A percentile compares a stretch with the other conserved stretches of the same genome.
These are phyloP conservation scores for Drosophila planitibia DNA, from an alignment of 2,888 invertebrate species.

Conservation along the genomic window DNA sequence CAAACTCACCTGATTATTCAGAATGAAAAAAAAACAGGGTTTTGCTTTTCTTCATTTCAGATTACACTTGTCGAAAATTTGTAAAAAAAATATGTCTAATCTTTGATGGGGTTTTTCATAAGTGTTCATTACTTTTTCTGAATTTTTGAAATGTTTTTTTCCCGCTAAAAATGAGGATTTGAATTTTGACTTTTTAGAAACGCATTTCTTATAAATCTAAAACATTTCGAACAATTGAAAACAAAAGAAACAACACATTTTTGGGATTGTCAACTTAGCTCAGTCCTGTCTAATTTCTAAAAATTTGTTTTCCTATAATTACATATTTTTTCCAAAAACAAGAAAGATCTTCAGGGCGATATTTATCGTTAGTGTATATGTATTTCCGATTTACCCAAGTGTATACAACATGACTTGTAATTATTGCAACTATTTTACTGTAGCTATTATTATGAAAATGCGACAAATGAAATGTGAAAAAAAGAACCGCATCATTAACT, in stretches of 20 bases:
- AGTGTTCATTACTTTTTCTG: neutral
- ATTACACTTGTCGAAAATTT: neutral
- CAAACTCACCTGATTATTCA: neutral
- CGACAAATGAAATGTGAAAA: slow-evolving; percentile 22
- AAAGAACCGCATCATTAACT: slow-evolving; percentile 42
- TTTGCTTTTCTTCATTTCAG: neutral
- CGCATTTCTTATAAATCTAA: too few species aligned
- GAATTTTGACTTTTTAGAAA: too few species aligned
- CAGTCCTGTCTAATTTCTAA: neutral
- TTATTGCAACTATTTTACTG: slow-evolving; percentile 7
- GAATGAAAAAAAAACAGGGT: neutral
- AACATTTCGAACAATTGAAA: too few species aligned
- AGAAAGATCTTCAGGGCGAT: neutral
- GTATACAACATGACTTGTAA: slow-evolving; percentile 9
- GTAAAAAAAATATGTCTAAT: neutral
- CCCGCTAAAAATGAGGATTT: too few species aligned
- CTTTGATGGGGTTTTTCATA: neutral
- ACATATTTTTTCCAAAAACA: neutral
- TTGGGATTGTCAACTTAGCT: too few species aligned
- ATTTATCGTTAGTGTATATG: neutral
- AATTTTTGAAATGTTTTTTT: too few species aligned
- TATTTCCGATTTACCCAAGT: neutral
- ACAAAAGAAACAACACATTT: too few species aligned
- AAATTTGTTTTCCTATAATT: neutral
- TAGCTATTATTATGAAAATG: slow-evolving; percentile 18